phyloP scores from a whole-genome alignment of 2,888 invertebrate species.

The Seira musarum region DNA sequence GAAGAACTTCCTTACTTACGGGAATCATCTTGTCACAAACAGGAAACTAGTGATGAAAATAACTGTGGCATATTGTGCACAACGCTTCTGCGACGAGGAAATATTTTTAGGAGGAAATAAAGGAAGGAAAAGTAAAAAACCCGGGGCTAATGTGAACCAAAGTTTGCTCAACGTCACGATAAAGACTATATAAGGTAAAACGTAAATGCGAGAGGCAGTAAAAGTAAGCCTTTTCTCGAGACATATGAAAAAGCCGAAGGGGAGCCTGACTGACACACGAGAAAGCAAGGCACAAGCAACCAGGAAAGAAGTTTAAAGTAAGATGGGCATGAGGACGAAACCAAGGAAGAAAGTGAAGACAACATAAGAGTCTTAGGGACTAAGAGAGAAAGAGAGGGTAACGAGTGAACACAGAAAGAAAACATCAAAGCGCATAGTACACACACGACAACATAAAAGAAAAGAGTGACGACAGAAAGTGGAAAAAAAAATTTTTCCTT shows the following conservation, averaged over 20 bases:
- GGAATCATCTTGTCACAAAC: slow-evolving; percentile 3
- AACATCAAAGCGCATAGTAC: slow-evolving; percentile 1
- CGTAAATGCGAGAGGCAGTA: slow-evolving; percentile 3
- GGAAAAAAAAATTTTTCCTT: neutral
- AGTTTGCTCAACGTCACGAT: neutral
- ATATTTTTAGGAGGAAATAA: neutral
- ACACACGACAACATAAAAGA: slow-evolving; percentile 10
- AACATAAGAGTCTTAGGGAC: neutral
- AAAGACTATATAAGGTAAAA: neutral
- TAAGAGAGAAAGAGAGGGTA: neutral
- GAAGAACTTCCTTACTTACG: slow-evolving; percentile 6
- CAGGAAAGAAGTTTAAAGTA: slow-evolving; percentile 17
- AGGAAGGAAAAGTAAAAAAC: slow-evolving; percentile 1
- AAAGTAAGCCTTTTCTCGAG: slow-evolving; percentile 3
- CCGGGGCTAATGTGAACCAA: neutral
- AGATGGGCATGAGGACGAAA: neutral
- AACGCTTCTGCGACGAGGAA: neutral
- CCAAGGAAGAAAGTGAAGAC: slow-evolving; percentile 6
- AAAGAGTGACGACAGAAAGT: slow-evolving; percentile 10
- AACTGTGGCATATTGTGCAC: slow-evolving; percentile 10
- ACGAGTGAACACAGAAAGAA: neutral
- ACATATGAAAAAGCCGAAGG: slow-evolving; percentile 1
- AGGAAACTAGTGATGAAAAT: slow-evolving; percentile 10
- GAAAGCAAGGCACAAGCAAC: neutral
- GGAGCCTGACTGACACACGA: slow-evolving; percentile 20